Base-by-base conservation (phyloP, 2,888 invertebrate genomes). In the Ormyrus rosae region DNA sequence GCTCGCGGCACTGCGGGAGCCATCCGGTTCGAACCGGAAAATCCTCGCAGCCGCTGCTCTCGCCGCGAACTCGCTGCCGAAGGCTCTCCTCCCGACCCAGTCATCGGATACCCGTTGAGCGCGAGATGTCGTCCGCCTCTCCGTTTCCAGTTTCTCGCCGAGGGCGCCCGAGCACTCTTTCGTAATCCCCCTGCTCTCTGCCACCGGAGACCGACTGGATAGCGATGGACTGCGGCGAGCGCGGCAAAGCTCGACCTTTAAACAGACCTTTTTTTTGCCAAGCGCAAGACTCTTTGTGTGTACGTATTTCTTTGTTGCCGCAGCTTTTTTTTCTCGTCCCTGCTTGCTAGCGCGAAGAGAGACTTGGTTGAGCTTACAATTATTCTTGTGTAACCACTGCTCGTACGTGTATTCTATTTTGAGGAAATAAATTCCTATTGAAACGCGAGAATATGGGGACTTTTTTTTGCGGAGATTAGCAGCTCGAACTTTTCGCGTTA, bases 1-100 rank as follows among this genome's bases (percentile, higher is more conserved):
- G 34, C 34, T 34, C 53, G 45, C 34, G 50, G 7, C 45, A 51
- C 45, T 9, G 34, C 60, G 63, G 56, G 45, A 13, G 64, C 50
- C 48, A 64, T 78, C 85, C 83, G 82, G 86, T 85, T 84, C 56
- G 74, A 87, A 85, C 86, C 85, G 84, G 87, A 87, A 87, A 86
- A 85, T 81, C 81, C 83, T 83, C 85, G 84, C 85, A 75, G 68
- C 34, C 53, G 55, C 77, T 78, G 46, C 6, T 48, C 13, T 34
- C 46, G 10, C 11, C 63, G 11, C 8, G 46, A 60, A 70, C 46
- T 70, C 78, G 75, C 58, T 53, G 19, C 51, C 78, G 78, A 81
- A 78, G 81, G 65, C 63, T 34, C 65, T 34, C 34, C 10, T 50
- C 48, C 10, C 10, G 50, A 10, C 60, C 71, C 82, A 83, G 83